Conservation (phyloP, 2,888 invertebrate species). For the Drosophila borborema region DNA sequence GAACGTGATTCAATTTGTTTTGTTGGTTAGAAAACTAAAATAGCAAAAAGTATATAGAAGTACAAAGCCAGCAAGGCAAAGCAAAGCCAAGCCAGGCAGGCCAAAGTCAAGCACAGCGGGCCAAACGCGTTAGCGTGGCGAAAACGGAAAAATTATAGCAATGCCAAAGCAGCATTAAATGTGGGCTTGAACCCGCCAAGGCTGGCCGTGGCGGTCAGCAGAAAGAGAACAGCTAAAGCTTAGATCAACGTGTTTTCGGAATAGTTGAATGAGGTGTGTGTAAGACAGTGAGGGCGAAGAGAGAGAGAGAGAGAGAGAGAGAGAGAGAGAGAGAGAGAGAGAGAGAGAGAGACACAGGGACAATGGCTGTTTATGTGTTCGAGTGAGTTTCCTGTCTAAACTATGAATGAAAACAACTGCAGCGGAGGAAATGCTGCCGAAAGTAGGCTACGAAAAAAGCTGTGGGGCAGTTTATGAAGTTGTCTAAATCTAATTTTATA, state of each 20-base stretch:
- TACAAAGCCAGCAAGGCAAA: conserved; percentile 56
- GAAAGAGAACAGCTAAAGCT: conserved; percentile 46
- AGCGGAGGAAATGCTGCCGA: conserved; percentile 32
- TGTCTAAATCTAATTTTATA: background rate
- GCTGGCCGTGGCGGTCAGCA: conserved; percentile 32
- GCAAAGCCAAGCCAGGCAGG: conserved; percentile 25
- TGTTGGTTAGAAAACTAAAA: conserved; percentile 81
- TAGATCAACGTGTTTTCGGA: conserved; percentile 54
- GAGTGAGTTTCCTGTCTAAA: conserved; percentile 19
- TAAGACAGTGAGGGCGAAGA: background rate
- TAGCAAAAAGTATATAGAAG: conserved; percentile 63
- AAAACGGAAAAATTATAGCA: conserved; percentile 71
- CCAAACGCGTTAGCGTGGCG: conserved; percentile 51
- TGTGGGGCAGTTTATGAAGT: conserved; percentile 14
- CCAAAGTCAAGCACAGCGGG: conserved; percentile 20
- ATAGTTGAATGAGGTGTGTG: conserved; percentile 1
- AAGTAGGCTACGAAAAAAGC: conserved; percentile 49
- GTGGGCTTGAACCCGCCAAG: conserved; percentile 32
- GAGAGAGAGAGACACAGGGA: background rate
- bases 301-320: background rate
- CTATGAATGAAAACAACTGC: conserved; percentile 68
- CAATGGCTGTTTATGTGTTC: background rate
- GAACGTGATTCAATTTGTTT: conserved; percentile 83
- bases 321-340: background rate
- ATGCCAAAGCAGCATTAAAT: conserved; percentile 50